Base-by-base conservation (phyloP, 37 sponge, comb jelly and placozoan species). In the Agelas oroides region DNA sequence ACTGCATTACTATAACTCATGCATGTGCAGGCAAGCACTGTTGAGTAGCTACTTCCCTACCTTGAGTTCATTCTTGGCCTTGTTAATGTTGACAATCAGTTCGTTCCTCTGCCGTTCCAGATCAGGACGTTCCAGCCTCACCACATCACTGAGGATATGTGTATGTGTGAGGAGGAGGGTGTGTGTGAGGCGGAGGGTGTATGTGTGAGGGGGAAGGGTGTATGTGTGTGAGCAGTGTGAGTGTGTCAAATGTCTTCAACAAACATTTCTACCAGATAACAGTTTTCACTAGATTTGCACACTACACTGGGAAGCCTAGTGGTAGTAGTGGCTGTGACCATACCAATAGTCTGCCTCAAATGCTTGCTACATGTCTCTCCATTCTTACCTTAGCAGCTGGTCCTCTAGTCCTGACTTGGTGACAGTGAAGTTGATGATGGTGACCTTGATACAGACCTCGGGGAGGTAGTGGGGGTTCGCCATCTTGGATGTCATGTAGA, bases 371-470 rank as follows among this genome's bases (percentile, higher is more conserved):
- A n/a, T n/a, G n/a, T n/a, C n/a, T n/a, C n/a, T n/a, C n/a, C n/a
- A n/a, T n/a, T 32, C 28, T 57, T 55, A 92, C 92, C 92, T 95
- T 33, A 99, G 91, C 34, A 99, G 86, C 84, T 99, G 99, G 82
- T 99, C 99, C 77, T 99, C 99, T 36, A 99, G 89, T 31, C 99
- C 99, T 24, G 96, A 97, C 33, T 77, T 88, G 57, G 94, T 95
- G 65, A 99, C 97, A 61, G 99, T 99, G 84, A 99, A 99, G 82
- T 99, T 99, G 87, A 99, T 97, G 84, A 99, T 93, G 36, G 99
- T 95, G 24, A 99, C 99, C 71, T 99, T 99, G 71, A 97, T 99
- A 78, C 92, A 99, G 21, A 99, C 96, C 76, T 99, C 99, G 2
- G 99, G 99, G 39, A 97, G 88, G 83, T 99, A 99, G 78, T 99